Conservation (phyloP, 2,888 invertebrate species). For the Malacosoma neustria region DNA sequence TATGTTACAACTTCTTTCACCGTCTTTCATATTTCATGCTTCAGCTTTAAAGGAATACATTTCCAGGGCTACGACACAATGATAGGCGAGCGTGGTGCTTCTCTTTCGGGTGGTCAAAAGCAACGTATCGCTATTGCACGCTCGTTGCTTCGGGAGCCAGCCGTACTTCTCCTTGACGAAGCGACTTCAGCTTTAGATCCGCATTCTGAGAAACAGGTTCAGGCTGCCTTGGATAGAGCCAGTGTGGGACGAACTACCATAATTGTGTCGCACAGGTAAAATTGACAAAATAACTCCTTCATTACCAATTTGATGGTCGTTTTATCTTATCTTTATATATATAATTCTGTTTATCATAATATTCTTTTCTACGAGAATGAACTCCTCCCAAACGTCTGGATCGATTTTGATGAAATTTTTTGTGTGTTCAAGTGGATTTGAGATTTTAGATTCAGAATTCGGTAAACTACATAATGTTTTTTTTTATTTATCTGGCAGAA, state of each 20-base stretch:
- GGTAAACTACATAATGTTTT: too few relatives aligned
- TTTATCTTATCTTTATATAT: too few relatives aligned
- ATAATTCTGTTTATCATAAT: too few relatives aligned
- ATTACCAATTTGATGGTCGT: too few relatives aligned
- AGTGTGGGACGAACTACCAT: conserved; percentile 83
- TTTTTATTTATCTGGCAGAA: too few relatives aligned
- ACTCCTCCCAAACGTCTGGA: too few relatives aligned
- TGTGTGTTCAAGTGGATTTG: too few relatives aligned
- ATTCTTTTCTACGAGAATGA: too few relatives aligned
- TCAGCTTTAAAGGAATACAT: conserved; percentile 1
- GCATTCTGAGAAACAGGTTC: conserved; percentile 86
- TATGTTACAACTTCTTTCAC: too few relatives aligned
- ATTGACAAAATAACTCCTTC: too few relatives aligned
- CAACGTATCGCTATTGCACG: conserved; percentile 90
- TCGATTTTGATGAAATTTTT: too few relatives aligned
- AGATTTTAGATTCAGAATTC: too few relatives aligned
- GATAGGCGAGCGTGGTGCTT: conserved; percentile 87
- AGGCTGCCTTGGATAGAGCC: conserved; percentile 83
- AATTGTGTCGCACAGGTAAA: conserved; percentile 79
- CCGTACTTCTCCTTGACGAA: conserved; percentile 84
- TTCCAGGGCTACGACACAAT: conserved; percentile 82
- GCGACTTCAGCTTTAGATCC: conserved; percentile 90
- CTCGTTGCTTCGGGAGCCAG: conserved; percentile 84
- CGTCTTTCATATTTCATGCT: neutral
- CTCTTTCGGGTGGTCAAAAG: conserved; percentile 88